Evolutionary conservation across 1,140 invertebrate genomes (phyloP), one percentile per base, ranked within the genome.

Genomic region (Battus philenor): DNA sequence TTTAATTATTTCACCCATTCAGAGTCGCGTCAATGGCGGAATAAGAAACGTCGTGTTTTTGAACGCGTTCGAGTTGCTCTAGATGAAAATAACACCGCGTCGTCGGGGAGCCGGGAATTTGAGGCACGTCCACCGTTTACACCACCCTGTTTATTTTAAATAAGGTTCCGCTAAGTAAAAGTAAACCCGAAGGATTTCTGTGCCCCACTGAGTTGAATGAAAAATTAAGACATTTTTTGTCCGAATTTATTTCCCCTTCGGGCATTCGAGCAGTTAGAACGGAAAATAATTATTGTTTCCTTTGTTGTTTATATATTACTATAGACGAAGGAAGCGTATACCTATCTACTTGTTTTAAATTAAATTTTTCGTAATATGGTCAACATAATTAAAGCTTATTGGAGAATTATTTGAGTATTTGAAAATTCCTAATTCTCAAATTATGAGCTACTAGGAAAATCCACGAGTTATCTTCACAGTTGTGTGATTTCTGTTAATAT

Each of bases 101-200:
- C 67, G 71, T 71, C 59, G 63, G 60, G 56, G 50, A 58, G 56
- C 62, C 77, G 54, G 36, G 63, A 64, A 82, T 79, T 79, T 79
- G 48, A 60, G 56, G 59, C 75, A 82, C 78, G 78, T 78, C 50
- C 24, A 32, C 50, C 74, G 70, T 73, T 79, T 74, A 78, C 77
- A 72, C 72, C 65, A 58, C 54, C 60, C 61, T 80, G 76, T 83
- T 83, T 78, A 77, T 76, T 80, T 80, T 77, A 75, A 81, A 78
- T 81, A 81, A 80, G 72, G 76, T 75, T 75, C 64, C 60, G 70
- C 70, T 77, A 77, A 79, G 73, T 73, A 75, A 78, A 82, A 82
- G 69, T 63, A 76, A 82, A 80, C 73, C 64, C 66, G 45, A 41
- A 64, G 69, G 71, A 66, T 63, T 59, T 50, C 48, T 16, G 56